Conservation (phyloP, 2,113 vertebrate genomes). For the Micronisus gabar region DNA sequence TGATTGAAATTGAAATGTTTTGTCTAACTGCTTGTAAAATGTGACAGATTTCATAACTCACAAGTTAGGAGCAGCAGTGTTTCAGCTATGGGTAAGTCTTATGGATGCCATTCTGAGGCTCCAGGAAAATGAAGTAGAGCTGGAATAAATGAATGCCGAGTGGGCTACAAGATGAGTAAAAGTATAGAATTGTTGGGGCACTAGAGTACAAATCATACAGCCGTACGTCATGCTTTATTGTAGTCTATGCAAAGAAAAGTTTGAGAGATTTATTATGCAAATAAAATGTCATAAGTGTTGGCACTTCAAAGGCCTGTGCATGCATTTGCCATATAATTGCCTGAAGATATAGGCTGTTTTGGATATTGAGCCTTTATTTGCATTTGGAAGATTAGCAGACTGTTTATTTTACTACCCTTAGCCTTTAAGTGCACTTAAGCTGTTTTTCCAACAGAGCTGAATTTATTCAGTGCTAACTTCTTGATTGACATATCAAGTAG, state of each 20-base stretch:
- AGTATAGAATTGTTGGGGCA: background rate
- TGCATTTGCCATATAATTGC: background rate
- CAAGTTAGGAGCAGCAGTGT: background rate
- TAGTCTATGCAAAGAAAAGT: background rate
- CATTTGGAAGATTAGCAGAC: conserved; percentile 35
- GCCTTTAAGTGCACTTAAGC: conserved; percentile 42
- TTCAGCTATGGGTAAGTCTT: background rate
- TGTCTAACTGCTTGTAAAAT: background rate
- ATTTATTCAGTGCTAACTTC: conserved; percentile 31
- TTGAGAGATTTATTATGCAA: conserved; percentile 17
- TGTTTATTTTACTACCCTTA: conserved; percentile 42
- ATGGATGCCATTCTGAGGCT: background rate
- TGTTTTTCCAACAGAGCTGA: conserved; percentile 20
- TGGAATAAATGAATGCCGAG: background rate
- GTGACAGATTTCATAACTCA: background rate
- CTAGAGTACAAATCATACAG: background rate
- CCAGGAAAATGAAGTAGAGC: background rate
- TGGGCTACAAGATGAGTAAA: background rate
- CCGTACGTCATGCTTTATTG: background rate
- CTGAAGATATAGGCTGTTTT: background rate
- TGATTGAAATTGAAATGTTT: background rate
- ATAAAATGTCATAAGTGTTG: background rate
- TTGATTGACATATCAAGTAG: background rate
- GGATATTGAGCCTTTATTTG: conserved; percentile 27
- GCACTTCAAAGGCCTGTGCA: background rate